Evolutionary conservation across 2,113 vertebrate species (phyloP).

Genomic region (Zapus hudsonius): DNA sequence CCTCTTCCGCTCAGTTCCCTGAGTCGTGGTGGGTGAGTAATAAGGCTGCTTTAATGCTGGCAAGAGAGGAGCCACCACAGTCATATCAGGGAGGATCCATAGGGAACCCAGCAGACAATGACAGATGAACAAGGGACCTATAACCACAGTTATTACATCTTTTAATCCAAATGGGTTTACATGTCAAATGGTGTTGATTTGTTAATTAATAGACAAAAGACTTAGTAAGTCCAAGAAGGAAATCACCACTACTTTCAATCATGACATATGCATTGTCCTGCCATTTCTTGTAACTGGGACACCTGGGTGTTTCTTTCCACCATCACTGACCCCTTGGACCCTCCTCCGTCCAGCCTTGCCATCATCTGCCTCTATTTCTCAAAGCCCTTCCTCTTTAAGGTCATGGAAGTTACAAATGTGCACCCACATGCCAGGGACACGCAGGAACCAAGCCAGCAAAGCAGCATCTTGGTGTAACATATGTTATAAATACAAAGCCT

Average conservation of each 20-base stretch:
- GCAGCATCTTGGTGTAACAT: background rate
- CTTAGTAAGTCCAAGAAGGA: background rate
- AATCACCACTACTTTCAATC: background rate
- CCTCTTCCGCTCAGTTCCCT: too few species aligned
- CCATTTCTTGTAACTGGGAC: background rate
- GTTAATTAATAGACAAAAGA: background rate
- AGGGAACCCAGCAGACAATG: too few species aligned
- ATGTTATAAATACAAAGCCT: background rate
- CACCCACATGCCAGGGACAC: accelerated
- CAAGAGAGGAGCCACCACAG: too few species aligned
- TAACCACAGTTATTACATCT: background rate
- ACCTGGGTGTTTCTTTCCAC: background rate
- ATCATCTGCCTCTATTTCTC: background rate
- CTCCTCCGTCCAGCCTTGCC: background rate
- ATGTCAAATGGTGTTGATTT: background rate
- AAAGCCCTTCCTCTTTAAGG: background rate
- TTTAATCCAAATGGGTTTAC: background rate
- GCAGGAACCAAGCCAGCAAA: background rate
- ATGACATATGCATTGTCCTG: too few species aligned
- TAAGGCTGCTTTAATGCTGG: too few species aligned
- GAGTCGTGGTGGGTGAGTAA: too few species aligned
- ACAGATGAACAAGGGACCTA: too few species aligned
- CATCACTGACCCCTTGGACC: background rate
- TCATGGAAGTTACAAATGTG: accelerated
- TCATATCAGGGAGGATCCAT: too few species aligned